A percentile compares a stretch with the other conserved stretches of the same genome.
Evolutionary conservation across 2,888 invertebrate species (phyloP).

Genomic region (Chaitophorus viminalis): DNA sequence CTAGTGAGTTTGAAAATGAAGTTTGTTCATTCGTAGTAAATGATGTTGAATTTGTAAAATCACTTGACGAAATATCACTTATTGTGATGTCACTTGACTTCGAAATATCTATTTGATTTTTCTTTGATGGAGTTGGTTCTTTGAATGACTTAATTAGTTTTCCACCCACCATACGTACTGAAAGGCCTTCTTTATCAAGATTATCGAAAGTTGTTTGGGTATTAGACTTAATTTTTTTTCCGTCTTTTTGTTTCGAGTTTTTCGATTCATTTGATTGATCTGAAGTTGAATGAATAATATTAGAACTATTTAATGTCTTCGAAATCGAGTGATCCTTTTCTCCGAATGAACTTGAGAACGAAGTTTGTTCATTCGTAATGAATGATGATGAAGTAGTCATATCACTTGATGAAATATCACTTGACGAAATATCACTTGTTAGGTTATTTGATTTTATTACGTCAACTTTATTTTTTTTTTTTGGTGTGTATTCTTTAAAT

Average conservation of each 20-base stretch:
- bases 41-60: constrained; percentile 1
- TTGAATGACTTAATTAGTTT: constrained; percentile 63
- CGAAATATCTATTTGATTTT: not conserved
- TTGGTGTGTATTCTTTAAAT: constrained; percentile 15
- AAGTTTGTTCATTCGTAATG: constrained; percentile 12
- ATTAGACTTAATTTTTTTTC: not conserved
- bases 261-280: not conserved
- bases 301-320: not conserved
- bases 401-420: constrained; percentile 17
- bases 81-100: not conserved
- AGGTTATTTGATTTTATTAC: not conserved
- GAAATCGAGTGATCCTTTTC: not conserved
- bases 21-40: constrained; percentile 25
- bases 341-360: constrained; percentile 12
- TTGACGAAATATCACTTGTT: not conserved
- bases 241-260: not conserved
- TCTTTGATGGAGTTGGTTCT: constrained; percentile 14
- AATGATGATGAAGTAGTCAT: not conserved
- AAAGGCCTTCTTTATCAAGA: constrained; percentile 4
- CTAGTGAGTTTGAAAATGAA: constrained; percentile 14
- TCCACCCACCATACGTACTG: constrained; percentile 63
- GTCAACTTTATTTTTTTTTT: not conserved
- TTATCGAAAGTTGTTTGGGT: not conserved
- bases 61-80: constrained; percentile 21
- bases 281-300: not conserved